Conservation (phyloP, 2,888 invertebrate species). For the Parnassius mnemosyne region DNA sequence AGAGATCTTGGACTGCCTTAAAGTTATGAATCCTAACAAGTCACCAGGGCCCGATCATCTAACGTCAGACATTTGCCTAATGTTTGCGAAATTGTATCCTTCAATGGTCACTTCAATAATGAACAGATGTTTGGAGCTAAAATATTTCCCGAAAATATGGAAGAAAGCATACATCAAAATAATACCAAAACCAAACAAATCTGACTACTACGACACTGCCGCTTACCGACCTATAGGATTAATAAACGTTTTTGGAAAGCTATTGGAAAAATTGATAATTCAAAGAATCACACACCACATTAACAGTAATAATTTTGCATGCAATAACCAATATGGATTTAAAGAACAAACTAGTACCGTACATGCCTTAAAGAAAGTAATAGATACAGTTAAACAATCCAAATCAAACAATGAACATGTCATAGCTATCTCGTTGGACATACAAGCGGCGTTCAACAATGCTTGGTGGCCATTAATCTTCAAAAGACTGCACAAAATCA, state of each 20-base stretch:
- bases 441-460: neutral
- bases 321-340: neutral
- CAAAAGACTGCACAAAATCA: neutral
- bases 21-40: conserved; percentile 28
- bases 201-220: conserved; percentile 10
- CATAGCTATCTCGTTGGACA: neutral
- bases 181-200: conserved; percentile 34
- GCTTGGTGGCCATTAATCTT: neutral
- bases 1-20: conserved; percentile 25
- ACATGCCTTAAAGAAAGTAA: neutral
- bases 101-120: neutral
- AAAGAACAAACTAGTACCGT: neutral
- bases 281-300: neutral
- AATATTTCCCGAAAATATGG: conserved; percentile 27
- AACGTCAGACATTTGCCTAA: neutral
- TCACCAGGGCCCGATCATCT: conserved; percentile 17
- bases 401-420: neutral
- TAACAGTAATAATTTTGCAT: neutral
- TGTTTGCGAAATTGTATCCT: neutral
- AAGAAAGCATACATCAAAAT: conserved; percentile 30
- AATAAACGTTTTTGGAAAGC: conserved; percentile 31
- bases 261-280: conserved; percentile 25
- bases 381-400: neutral
- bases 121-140: conserved; percentile 21
- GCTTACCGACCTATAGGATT: conserved; percentile 35